Conservation (phyloP, 2,797 vertebrate species). For the Sebastes trivittatus region DNA sequence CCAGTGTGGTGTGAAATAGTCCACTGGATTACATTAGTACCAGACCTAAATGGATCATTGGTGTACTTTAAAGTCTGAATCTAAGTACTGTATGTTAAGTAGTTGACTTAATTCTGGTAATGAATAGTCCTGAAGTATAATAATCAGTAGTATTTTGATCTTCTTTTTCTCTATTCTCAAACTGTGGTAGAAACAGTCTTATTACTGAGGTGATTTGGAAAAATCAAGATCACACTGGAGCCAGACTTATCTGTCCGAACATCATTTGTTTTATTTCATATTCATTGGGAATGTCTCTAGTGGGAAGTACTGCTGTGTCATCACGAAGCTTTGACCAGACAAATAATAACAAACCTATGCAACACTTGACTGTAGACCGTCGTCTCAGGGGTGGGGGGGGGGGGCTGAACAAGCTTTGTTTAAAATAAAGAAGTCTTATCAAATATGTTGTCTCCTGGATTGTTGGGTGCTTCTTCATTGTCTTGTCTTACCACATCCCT, state of each 20-base stretch:
- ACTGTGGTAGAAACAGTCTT: not conserved
- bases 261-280: not conserved
- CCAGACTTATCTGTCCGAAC: not conserved
- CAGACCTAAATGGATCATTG: not conserved
- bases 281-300: conserved; percentile 43
- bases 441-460: not conserved
- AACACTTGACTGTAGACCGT: conserved; percentile 57
- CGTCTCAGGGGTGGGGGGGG: not conserved
- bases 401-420: conserved; percentile 24
- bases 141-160: not conserved
- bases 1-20: not conserved
- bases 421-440: conserved; percentile 53
- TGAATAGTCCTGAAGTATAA: not conserved
- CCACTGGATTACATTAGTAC: not conserved
- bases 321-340: conserved; percentile 29
- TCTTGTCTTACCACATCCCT: not conserved
- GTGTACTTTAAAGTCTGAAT: not conserved
- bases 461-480: not conserved
- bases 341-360: conserved; percentile 74
- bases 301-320: conserved; percentile 18
- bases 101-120: not conserved
- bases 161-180: not conserved
- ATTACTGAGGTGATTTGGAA: not conserved
- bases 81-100: not conserved
- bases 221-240: not conserved